phyloP scores from a whole-genome alignment of 2,797 vertebrate species.

The Karalla daura region DNA sequence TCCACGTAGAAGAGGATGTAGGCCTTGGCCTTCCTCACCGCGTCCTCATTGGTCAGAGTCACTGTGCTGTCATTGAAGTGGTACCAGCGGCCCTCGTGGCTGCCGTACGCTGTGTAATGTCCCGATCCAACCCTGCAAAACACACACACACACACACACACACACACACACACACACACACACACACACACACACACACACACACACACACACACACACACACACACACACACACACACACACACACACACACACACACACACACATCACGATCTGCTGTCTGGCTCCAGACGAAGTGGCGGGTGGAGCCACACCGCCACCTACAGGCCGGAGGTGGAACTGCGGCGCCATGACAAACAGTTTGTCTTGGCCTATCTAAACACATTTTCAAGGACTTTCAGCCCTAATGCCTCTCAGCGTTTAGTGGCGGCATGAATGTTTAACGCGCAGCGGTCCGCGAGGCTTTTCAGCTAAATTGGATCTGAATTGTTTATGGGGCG shows the following conservation, averaged over 20 bases:
- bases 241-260: slow-evolving; percentile 38
- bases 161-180: slow-evolving; percentile 32
- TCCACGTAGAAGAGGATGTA: slow-evolving; percentile 98
- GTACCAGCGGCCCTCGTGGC: slow-evolving; percentile 94
- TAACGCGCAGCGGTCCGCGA: slow-evolving; percentile 42
- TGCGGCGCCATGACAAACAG: slow-evolving; percentile 8
- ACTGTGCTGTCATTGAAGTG: slow-evolving; percentile 99
- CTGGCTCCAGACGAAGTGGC: slow-evolving; percentile 16
- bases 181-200: slow-evolving; percentile 47
- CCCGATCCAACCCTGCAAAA: slow-evolving; percentile 93
- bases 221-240: slow-evolving; percentile 45
- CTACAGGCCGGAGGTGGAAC: slow-evolving; percentile 47
- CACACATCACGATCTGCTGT: slow-evolving; percentile 37
- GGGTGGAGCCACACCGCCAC: slow-evolving; percentile 51
- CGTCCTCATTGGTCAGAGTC: slow-evolving; percentile 92
- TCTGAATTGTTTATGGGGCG: slow-evolving; percentile 23
- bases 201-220: slow-evolving; percentile 33
- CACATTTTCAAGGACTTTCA: slow-evolving; percentile 27
- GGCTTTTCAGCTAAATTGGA: slow-evolving; percentile 26
- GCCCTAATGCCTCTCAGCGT: slow-evolving; percentile 31
- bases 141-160: no score
- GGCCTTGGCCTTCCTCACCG: slow-evolving; percentile 96
- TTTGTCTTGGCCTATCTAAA: neutral
- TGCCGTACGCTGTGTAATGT: slow-evolving; percentile 96
- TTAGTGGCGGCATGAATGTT: slow-evolving; percentile 36